A percentile compares a stretch with the other conserved stretches of the same genome.
These are phyloP conservation scores for Alloplasta piceator DNA, from an alignment of 2,888 invertebrate species.

Conservation along the genomic window DNA sequence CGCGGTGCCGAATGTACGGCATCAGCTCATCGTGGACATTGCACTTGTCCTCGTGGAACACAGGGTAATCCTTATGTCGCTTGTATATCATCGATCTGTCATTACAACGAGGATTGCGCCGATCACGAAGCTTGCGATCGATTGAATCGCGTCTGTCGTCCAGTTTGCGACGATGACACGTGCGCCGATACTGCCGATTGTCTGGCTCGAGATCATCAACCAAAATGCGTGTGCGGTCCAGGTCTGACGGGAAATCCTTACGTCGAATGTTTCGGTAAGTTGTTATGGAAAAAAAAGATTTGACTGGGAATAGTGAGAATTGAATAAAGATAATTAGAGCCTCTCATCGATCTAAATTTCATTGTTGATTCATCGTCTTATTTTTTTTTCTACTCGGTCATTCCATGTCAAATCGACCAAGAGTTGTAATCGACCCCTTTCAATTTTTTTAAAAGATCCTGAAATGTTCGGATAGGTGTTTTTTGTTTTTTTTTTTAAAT, in stretches of 20 bases:
- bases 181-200: slow-evolving; percentile 93
- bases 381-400: too few species aligned
- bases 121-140: slow-evolving; percentile 93
- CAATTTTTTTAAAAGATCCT: too few species aligned
- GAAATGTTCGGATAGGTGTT: too few species aligned
- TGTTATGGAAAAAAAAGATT: slow-evolving; percentile 63
- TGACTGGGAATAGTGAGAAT: not conserved
- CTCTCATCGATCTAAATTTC: too few species aligned
- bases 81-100: slow-evolving; percentile 93
- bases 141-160: slow-evolving; percentile 91
- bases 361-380: too few species aligned
- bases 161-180: slow-evolving; percentile 92
- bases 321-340: slow-evolving; percentile 67
- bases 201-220: slow-evolving; percentile 89
- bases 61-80: slow-evolving; percentile 93
- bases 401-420: too few species aligned
- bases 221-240: slow-evolving; percentile 90
- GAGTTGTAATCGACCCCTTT: too few species aligned
- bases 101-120: slow-evolving; percentile 95
- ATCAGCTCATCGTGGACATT: slow-evolving; percentile 91
- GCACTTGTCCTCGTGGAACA: slow-evolving; percentile 92
- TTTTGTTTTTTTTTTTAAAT: too few species aligned
- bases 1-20: slow-evolving; percentile 91
- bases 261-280: slow-evolving; percentile 86
- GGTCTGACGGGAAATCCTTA: slow-evolving; percentile 93